Evolutionary conservation across 1,140 invertebrate species (phyloP), one percentile per base, ranked within the genome.

Genomic region (Lepidotrigona ventralis): DNA sequence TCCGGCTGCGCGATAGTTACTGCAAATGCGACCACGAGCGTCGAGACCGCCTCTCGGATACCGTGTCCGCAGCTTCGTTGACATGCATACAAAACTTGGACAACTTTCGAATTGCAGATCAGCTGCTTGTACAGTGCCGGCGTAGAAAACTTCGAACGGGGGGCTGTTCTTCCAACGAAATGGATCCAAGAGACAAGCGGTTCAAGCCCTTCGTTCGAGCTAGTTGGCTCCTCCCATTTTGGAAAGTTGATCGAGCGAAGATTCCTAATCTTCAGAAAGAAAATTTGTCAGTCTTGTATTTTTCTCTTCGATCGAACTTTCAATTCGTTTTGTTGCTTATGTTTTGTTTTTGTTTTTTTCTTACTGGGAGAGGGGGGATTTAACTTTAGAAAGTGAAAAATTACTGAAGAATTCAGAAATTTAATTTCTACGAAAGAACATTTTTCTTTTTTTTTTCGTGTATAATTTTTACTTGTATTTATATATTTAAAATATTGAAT

Each of bases 31-130:
- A 78, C 79, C 68, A n/a, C 63, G 39, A 46, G 68, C 63, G 14
- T 26, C 81, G 29, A 53, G 81, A 76, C 33, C 72, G 60, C 85
- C 54, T 76, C 84, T 71, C 39, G 72, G 72, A 53, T 73, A 76
- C 53, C 56, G 54, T 74, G 71, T 39, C 56, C 58, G 79, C 21
- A 54, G 54, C 79, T 72, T 81, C 79, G 84, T 70, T 68, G 83
- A 75, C 83, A 58, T 70, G 82, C 85, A 84, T 85, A 79, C 76
- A 80, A 84, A 46, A 85, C 83, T 86, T 85, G 17, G 63, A 56
- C 51, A 85, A 86, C 76, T 86, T 86, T 85, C 83, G 77, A 71
- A 83, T 83, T 80, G 83, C 53, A 39, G 70, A 79, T 86, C 83
- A 53, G 29, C 58, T 23, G 17, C 56, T 29, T 51, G 23, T 46